Conservation (phyloP, 2,797 vertebrate species). For the Echiichthys vipera region DNA sequence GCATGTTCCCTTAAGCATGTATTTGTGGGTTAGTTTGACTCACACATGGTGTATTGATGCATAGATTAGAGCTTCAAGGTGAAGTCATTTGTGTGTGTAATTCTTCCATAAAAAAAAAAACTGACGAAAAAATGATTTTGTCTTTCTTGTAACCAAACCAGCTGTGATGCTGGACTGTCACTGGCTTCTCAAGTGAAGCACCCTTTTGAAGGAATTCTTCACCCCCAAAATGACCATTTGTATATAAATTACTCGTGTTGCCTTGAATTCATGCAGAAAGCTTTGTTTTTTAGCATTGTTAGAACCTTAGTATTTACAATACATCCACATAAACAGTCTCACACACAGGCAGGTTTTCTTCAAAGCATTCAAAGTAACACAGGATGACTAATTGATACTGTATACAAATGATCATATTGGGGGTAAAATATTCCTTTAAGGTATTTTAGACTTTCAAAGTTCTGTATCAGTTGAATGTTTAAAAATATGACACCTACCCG, state of each 20-base stretch:
- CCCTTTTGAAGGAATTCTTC: too few species aligned
- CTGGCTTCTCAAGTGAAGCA: background rate
- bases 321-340: too few species aligned
- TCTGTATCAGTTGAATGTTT: background rate
- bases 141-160: background rate
- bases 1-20: background rate
- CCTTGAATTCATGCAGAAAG: too few species aligned
- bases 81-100: background rate
- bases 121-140: background rate
- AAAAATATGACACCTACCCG: background rate
- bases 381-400: too few species aligned
- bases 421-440: too few species aligned
- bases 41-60: background rate
- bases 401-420: too few species aligned
- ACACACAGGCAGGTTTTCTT: too few species aligned
- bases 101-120: background rate
- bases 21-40: background rate
- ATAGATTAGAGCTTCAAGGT: background rate
- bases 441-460: background rate
- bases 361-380: too few species aligned
- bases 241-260: too few species aligned
- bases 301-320: too few species aligned
- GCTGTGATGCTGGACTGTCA: background rate
- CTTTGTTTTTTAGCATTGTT: too few species aligned
- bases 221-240: too few species aligned